These are phyloP conservation scores for Eupelmus urozonus DNA, from an alignment of 2,888 invertebrate species.

Conservation along the genomic window DNA sequence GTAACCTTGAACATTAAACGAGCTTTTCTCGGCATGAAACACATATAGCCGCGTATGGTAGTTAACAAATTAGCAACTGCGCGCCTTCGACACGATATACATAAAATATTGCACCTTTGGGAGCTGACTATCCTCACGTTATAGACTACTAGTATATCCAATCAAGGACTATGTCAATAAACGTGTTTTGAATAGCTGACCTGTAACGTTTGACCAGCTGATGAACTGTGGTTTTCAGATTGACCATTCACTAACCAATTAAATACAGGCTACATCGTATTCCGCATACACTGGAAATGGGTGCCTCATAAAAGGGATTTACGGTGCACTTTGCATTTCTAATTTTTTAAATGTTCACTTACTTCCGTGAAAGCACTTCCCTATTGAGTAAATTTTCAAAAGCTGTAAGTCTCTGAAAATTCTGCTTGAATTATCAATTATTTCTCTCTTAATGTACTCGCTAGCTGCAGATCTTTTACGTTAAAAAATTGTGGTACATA, in stretches of 20 bases:
- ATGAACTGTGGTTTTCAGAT: slow-evolving; percentile 28
- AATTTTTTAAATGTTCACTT: too few species aligned
- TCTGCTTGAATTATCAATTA: too few species aligned
- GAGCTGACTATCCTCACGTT: background rate
- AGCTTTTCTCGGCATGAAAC: slow-evolving; percentile 4
- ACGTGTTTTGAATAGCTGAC: slow-evolving; percentile 4
- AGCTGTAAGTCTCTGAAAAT: too few species aligned
- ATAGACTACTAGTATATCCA: slow-evolving; percentile 9
- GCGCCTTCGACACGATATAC: background rate
- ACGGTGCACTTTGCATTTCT: too few species aligned
- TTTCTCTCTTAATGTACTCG: too few species aligned
- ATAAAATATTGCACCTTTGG: slow-evolving; percentile 28
- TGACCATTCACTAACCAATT: slow-evolving; percentile 14
- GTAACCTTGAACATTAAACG: slow-evolving; percentile 26
- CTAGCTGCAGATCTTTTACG: too few species aligned
- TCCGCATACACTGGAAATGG: too few species aligned
- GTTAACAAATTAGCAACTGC: slow-evolving; percentile 20
- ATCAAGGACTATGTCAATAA: slow-evolving; percentile 28
- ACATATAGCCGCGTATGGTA: background rate
- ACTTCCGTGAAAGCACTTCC: too few species aligned
- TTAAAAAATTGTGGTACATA: too few species aligned
- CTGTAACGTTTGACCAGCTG: too few species aligned
- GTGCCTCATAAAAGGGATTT: too few species aligned
- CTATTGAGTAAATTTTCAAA: too few species aligned
- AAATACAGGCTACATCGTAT: slow-evolving; percentile 3